Evolutionary conservation across 2,113 vertebrate genomes (phyloP).

Genomic region (Pedionomus torquatus): DNA sequence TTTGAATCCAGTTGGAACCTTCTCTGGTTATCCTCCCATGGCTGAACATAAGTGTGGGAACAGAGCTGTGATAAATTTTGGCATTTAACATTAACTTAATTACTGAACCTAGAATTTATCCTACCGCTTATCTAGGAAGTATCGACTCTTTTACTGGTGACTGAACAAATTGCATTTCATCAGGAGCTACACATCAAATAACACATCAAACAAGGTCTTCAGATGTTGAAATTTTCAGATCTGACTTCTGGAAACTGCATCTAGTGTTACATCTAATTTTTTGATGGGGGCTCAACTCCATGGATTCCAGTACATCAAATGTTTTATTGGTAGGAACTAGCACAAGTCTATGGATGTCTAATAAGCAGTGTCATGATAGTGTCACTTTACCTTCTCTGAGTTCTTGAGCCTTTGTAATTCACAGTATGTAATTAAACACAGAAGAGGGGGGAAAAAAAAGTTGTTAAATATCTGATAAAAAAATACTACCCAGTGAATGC

Average conservation of each 20-base stretch:
- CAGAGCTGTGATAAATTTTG: background rate
- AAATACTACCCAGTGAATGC: background rate
- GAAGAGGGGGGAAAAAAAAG: no score
- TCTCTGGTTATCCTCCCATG: background rate
- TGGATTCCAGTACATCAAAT: background rate
- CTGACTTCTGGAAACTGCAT: background rate
- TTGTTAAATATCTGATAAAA: background rate
- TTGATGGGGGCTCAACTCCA: background rate
- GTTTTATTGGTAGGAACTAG: background rate
- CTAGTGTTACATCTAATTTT: background rate
- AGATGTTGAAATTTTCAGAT: background rate
- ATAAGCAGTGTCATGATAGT: background rate
- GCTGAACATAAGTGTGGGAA: background rate
- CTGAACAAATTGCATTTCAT: background rate
- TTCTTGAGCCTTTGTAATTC: background rate
- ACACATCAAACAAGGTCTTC: background rate
- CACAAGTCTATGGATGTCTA: background rate
- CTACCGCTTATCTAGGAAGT: background rate
- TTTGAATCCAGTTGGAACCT: background rate
- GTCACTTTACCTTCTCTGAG: background rate
- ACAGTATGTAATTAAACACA: background rate
- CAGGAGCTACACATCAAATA: background rate
- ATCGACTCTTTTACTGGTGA: background rate
- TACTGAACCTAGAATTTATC: background rate
- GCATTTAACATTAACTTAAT: background rate